Conservation (phyloP, 2,888 invertebrate genomes). For the Tribolium freemani region DNA sequence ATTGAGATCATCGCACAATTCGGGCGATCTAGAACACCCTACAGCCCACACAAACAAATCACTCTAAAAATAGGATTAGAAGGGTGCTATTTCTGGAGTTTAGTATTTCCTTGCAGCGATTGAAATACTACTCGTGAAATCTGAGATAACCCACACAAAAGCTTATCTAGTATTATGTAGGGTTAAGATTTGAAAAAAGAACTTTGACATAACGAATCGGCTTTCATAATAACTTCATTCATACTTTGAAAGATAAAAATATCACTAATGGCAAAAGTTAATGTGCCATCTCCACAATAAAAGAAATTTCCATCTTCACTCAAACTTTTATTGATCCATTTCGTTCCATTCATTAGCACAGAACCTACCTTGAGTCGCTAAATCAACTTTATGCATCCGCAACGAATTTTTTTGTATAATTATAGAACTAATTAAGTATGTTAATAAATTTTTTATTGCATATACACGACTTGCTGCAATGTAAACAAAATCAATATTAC, state of each 20-base stretch:
- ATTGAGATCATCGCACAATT: constrained; percentile 20
- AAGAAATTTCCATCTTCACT: constrained; percentile 15
- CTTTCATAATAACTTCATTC: constrained; percentile 7
- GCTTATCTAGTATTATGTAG: neutral
- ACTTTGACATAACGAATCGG: neutral
- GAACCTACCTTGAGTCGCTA: neutral
- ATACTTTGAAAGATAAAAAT: constrained; percentile 1
- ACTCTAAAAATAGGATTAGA: constrained; percentile 25
- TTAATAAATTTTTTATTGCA: constrained; percentile 1
- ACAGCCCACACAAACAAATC: constrained; percentile 32
- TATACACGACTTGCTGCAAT: neutral
- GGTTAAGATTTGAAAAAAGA: neutral
- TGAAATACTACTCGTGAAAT: constrained; percentile 26
- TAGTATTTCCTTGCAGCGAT: constrained; percentile 29
- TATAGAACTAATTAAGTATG: constrained; percentile 8
- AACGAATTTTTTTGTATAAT: neutral
- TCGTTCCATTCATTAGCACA: constrained; percentile 19
- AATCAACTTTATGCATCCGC: constrained; percentile 11
- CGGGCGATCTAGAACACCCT: constrained; percentile 22
- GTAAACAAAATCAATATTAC: neutral
- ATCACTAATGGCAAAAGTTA: neutral
- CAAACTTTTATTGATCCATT: constrained; percentile 12
- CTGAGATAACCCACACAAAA: constrained; percentile 9
- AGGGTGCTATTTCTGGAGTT: constrained; percentile 38
- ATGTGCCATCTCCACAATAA: neutral